phyloP scores from a whole-genome alignment of 2,888 invertebrate species.

The Drosophila barbarae region DNA sequence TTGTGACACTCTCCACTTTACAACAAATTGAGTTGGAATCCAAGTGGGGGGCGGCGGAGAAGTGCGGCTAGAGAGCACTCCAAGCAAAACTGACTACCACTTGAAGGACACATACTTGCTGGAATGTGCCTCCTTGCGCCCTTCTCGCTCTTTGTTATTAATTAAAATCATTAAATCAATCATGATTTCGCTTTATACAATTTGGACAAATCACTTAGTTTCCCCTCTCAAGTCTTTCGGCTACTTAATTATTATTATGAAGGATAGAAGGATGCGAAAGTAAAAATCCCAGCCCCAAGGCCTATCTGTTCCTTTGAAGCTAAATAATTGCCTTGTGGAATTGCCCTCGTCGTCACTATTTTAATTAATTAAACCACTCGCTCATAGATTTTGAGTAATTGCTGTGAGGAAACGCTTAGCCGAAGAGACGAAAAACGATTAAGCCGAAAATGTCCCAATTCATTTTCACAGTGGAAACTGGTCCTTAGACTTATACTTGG shows the following conservation, averaged over 20 bases:
- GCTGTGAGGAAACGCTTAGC: slow-evolving; percentile 11
- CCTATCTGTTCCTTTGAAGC: neutral
- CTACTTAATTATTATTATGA: slow-evolving; percentile 7
- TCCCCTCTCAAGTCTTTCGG: neutral
- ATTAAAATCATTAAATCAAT: slow-evolving; percentile 20
- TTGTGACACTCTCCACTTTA: slow-evolving; percentile 17
- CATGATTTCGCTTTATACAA: slow-evolving; percentile 6
- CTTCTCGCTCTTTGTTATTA: neutral
- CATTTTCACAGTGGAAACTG: slow-evolving; percentile 8
- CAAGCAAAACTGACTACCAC: neutral
- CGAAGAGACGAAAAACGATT: slow-evolving; percentile 23
- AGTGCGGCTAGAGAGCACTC: slow-evolving; percentile 23
- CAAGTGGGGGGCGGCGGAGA: neutral
- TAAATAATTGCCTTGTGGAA: neutral
- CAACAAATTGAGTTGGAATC: slow-evolving; percentile 25
- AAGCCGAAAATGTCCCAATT: slow-evolving; percentile 6
- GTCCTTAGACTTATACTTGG: too few relatives aligned
- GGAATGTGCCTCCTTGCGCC: neutral
- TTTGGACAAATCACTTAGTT: neutral
- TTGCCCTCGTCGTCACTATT: slow-evolving; percentile 2
- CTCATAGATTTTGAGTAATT: slow-evolving; percentile 37
- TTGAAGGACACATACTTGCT: neutral
- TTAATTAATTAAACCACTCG: slow-evolving; percentile 36
- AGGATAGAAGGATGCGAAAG: neutral
- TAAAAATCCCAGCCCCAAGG: neutral